A percentile compares a stretch with the other conserved stretches of the same genome.
phyloP scores from a whole-genome alignment of 92 coral and sea anemone species.

The Muricea muricata region DNA sequence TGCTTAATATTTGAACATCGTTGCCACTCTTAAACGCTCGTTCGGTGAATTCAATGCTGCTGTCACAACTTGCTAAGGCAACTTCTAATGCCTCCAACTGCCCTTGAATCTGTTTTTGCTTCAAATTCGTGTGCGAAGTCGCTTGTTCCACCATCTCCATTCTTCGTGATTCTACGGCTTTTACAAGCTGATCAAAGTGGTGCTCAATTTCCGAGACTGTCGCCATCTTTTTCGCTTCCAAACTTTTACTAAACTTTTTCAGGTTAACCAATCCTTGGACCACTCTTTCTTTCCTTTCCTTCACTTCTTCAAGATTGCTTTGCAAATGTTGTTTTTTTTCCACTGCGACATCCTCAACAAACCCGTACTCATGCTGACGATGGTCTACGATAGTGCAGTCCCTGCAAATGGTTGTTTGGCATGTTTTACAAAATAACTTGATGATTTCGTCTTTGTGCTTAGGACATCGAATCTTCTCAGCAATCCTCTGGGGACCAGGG shows the following conservation, averaged over 20 bases:
- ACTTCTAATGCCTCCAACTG: conserved; percentile 53
- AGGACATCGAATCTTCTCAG: conserved; percentile 63
- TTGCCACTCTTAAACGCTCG: conserved; percentile 43
- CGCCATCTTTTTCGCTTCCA: conserved; percentile 8
- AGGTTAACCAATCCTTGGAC: conserved; percentile 22
- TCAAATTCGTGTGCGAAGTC: neutral
- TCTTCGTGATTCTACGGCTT: conserved; percentile 38
- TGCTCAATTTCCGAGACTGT: conserved; percentile 47
- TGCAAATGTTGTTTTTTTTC: conserved; percentile 41
- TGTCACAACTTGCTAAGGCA: conserved; percentile 48
- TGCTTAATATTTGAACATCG: conserved; percentile 53
- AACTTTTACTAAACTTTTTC: conserved; percentile 28
- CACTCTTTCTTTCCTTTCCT: conserved; percentile 18
- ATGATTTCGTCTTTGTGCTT: conserved; percentile 69
- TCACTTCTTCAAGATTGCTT: conserved; percentile 35
- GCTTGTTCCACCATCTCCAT: conserved; percentile 28
- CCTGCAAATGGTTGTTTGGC: conserved; percentile 68
- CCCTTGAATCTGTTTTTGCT: conserved; percentile 44
- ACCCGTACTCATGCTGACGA: conserved; percentile 67
- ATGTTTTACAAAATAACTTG: conserved; percentile 74
- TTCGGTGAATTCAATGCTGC: conserved; percentile 60
- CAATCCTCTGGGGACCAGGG: conserved; percentile 55
- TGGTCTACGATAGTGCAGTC: conserved; percentile 77
- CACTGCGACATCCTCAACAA: conserved; percentile 63
- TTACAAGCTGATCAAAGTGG: conserved; percentile 41